Percentiles rank a stretch among this genome's conserved stretches.
phyloP scores from a whole-genome alignment of 2,113 vertebrate genomes.

The Bostrychus sinensis region DNA sequence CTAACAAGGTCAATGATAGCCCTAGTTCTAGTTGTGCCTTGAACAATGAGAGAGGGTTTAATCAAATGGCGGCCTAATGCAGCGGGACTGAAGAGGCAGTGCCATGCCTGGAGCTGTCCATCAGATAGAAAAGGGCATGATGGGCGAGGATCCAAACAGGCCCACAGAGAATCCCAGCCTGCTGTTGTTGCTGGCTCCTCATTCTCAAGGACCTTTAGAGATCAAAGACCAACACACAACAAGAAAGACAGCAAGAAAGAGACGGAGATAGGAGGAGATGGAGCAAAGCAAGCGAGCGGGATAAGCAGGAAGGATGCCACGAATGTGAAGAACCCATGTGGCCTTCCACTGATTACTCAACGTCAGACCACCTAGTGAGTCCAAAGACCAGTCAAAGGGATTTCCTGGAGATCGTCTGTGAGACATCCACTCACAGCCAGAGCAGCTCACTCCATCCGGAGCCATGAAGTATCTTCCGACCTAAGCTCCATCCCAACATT shows the following conservation, averaged over 20 bases:
- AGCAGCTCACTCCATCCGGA: slow-evolving; percentile 54
- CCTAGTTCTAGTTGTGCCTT: slow-evolving; percentile 52
- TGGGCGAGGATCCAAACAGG: slow-evolving; percentile 76
- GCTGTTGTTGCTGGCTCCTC: slow-evolving; percentile 77
- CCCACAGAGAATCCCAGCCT: slow-evolving; percentile 75
- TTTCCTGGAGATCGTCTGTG: slow-evolving; percentile 71
- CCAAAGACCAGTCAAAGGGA: slow-evolving; percentile 71
- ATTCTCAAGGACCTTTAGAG: slow-evolving; percentile 83
- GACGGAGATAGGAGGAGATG: slow-evolving; percentile 59
- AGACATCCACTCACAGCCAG: slow-evolving; percentile 62
- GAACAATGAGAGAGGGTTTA: slow-evolving; percentile 68
- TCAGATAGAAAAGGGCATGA: slow-evolving; percentile 76
- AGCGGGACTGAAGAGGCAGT: slow-evolving; percentile 56
- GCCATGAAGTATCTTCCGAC: slow-evolving; percentile 67
- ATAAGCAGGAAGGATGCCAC: slow-evolving; percentile 69
- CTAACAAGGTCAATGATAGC: slow-evolving; percentile 65
- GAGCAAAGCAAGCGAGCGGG: slow-evolving; percentile 60
- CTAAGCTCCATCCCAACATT: slow-evolving; percentile 59
- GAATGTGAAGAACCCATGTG: slow-evolving; percentile 73
- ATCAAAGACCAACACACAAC: slow-evolving; percentile 79
- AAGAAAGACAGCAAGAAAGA: slow-evolving; percentile 66
- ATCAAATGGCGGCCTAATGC: slow-evolving; percentile 68
- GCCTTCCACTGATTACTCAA: slow-evolving; percentile 76
- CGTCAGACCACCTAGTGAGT: slow-evolving; percentile 70
- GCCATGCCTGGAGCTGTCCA: slow-evolving; percentile 77